A percentile compares a stretch with the other conserved stretches of the same genome.
Evolutionary conservation across 2,888 invertebrate species (phyloP).

Genomic region (Holacanthella duospinosa): DNA sequence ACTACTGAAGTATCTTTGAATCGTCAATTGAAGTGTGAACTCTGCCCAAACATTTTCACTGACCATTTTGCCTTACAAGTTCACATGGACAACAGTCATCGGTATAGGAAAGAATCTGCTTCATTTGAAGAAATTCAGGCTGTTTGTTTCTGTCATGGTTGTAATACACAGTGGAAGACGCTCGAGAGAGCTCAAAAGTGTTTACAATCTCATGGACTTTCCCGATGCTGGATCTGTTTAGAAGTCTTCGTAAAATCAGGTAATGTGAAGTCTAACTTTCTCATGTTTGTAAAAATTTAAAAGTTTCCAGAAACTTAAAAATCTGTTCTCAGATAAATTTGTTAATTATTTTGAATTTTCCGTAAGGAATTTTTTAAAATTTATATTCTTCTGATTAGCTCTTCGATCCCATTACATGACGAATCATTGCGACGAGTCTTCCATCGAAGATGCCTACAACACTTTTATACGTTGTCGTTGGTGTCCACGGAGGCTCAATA

Average conservation of each 20-base stretch:
- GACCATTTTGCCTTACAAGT: neutral
- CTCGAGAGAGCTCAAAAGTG: conserved; percentile 13
- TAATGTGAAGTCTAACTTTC: no score
- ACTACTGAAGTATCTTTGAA: neutral
- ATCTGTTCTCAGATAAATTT: neutral
- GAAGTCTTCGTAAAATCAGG: conserved; percentile 11
- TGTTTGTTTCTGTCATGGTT: conserved; percentile 17
- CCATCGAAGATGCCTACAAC: neutral
- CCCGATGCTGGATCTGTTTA: conserved; percentile 20
- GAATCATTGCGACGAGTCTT: neutral
- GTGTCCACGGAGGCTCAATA: neutral
- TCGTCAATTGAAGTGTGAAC: neutral
- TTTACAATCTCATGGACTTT: conserved; percentile 11
- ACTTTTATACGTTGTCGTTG: neutral
- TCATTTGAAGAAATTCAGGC: conserved; percentile 8
- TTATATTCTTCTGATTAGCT: neutral
- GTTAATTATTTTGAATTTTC: neutral
- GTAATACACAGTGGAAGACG: conserved; percentile 12
- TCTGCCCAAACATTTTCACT: neutral
- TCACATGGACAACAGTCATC: neutral
- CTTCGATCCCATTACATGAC: neutral
- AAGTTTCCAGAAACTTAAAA: neutral
- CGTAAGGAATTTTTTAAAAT: neutral
- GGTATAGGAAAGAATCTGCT: conserved; percentile 9
- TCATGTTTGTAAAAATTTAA: no score